phyloP scores from a whole-genome alignment of 1,140 invertebrate species.

The Drosophila nannoptera region DNA sequence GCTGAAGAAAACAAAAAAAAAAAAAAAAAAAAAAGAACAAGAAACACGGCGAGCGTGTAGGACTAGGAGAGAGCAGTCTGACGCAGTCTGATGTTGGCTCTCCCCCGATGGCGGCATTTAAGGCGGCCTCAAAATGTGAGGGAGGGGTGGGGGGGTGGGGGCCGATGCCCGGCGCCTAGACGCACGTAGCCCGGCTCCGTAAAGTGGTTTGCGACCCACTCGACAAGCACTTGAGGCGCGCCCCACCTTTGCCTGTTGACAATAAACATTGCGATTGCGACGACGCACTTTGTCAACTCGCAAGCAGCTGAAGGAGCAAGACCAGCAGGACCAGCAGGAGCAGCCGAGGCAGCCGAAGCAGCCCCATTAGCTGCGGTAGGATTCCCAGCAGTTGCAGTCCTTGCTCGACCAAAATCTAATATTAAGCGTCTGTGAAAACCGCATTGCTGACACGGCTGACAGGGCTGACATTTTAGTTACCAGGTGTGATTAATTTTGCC shows the following conservation, averaged over 20 bases:
- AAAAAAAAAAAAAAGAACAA: conserved; percentile 11
- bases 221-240: conserved; percentile 46
- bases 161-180: conserved; percentile 28
- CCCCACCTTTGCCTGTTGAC: conserved; percentile 66
- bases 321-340: neutral
- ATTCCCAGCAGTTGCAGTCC: neutral
- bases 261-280: conserved; percentile 70
- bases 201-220: conserved; percentile 37
- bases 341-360: neutral
- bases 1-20: neutral
- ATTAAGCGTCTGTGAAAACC: conserved; percentile 56
- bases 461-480: conserved; percentile 65
- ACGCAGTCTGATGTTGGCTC: no score
- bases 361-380: neutral
- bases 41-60: no score
- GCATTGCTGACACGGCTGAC: conserved; percentile 64
- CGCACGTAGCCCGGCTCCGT: conserved; percentile 36
- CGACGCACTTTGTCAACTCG: conserved; percentile 53
- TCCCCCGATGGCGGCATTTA: conserved; percentile 3
- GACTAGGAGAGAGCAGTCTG: no score
- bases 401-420: conserved; percentile 57
- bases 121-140: neutral
- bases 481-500: conserved; percentile 72
- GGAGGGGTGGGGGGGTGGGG: no score
- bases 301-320: conserved; percentile 15